Conservation (phyloP, 2,113 vertebrate genomes). For the Anthoscopus minutus region DNA sequence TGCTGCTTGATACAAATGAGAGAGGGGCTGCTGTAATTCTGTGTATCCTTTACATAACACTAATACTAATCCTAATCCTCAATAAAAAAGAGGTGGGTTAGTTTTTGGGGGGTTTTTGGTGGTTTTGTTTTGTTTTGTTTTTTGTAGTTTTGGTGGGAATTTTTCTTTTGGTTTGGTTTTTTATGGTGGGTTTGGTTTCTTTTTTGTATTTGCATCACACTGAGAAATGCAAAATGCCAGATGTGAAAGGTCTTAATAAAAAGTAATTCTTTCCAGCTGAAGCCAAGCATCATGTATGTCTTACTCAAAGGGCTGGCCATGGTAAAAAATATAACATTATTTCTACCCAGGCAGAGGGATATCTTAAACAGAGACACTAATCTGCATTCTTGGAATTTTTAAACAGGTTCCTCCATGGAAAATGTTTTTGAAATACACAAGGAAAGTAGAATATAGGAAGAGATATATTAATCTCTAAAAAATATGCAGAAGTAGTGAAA, state of each 20-base stretch:
- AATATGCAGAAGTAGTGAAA: background rate
- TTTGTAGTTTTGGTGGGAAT: no score
- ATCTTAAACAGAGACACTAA: background rate
- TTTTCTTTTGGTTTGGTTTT: background rate
- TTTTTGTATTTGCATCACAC: background rate
- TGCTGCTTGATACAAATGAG: background rate
- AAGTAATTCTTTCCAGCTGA: background rate
- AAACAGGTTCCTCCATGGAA: rapidly evolving
- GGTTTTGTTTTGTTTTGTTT: no score
- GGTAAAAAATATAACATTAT: background rate
- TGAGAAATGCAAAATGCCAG: background rate
- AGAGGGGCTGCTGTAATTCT: background rate
- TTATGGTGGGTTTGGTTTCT: no score
- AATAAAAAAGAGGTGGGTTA: background rate
- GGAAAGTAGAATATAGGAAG: background rate
- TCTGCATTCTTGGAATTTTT: background rate
- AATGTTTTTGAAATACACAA: background rate
- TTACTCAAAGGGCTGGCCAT: background rate
- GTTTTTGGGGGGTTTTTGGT: no score
- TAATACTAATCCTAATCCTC: background rate
- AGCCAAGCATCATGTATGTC: background rate
- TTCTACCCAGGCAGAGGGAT: background rate
- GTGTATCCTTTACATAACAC: background rate
- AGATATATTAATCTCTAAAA: background rate
- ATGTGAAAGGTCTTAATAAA: background rate